Conservation (phyloP, 2,888 invertebrate species). For the Protodeltote pygarga region DNA sequence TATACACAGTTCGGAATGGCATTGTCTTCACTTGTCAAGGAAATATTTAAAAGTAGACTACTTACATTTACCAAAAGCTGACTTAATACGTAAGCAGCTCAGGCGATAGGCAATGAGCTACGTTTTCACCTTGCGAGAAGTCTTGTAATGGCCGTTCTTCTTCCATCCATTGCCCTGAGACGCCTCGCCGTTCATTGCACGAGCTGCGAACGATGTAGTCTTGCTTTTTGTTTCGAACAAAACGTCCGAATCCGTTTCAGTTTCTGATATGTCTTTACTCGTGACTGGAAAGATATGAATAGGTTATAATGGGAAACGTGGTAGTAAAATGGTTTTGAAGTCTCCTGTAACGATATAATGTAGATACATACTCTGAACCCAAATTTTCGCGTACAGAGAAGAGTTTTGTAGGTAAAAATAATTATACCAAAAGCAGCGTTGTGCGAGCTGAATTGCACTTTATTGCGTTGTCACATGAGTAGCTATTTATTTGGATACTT, state of each 20-base stretch:
- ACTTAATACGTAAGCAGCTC: slow-evolving; percentile 41
- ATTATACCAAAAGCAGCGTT: too few relatives aligned
- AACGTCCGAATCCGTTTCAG: slow-evolving; percentile 95
- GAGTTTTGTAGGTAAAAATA: too few relatives aligned
- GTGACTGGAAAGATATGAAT: slow-evolving; percentile 79
- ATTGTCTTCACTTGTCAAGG: slow-evolving; percentile 9
- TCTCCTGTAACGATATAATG: too few relatives aligned
- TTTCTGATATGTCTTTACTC: slow-evolving; percentile 89
- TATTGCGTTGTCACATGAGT: too few relatives aligned
- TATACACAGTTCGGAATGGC: slow-evolving; percentile 27
- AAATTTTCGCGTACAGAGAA: too few relatives aligned
- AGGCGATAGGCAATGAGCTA: slow-evolving; percentile 63
- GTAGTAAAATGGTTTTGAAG: too few relatives aligned
- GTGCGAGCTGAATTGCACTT: too few relatives aligned
- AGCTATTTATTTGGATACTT: too few relatives aligned
- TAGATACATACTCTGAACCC: too few relatives aligned
- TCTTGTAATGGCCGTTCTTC: slow-evolving; percentile 86
- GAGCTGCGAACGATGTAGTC: slow-evolving; percentile 74
- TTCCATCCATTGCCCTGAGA: slow-evolving; percentile 83
- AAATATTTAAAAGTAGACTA: slow-evolving; percentile 16
- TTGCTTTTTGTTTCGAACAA: slow-evolving; percentile 92
- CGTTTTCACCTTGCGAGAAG: slow-evolving; percentile 75
- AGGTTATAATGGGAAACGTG: not conserved
- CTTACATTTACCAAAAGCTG: slow-evolving; percentile 43
- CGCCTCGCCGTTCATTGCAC: slow-evolving; percentile 74